Evolutionary conservation across 2,113 vertebrate genomes (phyloP).

Genomic region (Oreochromis aureus): DNA sequence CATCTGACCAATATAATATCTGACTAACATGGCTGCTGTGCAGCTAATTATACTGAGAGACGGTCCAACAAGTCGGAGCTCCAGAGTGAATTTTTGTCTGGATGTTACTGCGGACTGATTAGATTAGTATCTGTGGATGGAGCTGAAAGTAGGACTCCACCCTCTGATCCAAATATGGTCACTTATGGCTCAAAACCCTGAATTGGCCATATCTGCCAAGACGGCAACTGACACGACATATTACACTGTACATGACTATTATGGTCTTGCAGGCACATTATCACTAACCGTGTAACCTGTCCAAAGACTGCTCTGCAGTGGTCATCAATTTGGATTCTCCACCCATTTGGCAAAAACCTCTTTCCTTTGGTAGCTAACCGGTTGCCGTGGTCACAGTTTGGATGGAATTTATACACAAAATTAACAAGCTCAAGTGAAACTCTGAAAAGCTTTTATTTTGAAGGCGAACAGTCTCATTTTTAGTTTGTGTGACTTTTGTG

Average conservation of each 20-base stretch:
- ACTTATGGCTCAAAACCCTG: not conserved
- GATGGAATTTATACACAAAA: not conserved
- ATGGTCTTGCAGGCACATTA: no score
- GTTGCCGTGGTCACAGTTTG: not conserved
- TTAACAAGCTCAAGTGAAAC: not conserved
- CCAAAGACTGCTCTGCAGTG: not conserved
- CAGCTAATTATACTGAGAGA: not conserved
- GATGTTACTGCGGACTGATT: not conserved
- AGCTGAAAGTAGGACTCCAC: not conserved
- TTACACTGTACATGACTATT: no score
- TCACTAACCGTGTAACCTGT: not conserved
- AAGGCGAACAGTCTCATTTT: accelerated
- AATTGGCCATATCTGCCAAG: not conserved
- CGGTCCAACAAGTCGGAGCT: not conserved
- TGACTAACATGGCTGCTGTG: not conserved
- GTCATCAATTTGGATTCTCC: not conserved
- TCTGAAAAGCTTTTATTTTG: not conserved
- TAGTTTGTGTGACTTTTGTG: not conserved
- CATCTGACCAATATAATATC: not conserved
- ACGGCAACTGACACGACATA: no score
- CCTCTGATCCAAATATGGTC: not conserved
- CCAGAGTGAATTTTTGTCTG: not conserved
- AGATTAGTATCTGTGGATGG: accelerated
- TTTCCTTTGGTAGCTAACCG: not conserved
- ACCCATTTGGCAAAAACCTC: not conserved